phyloP scores from a whole-genome alignment of 1,140 invertebrate genomes.

The Temnothorax longispinosus region DNA sequence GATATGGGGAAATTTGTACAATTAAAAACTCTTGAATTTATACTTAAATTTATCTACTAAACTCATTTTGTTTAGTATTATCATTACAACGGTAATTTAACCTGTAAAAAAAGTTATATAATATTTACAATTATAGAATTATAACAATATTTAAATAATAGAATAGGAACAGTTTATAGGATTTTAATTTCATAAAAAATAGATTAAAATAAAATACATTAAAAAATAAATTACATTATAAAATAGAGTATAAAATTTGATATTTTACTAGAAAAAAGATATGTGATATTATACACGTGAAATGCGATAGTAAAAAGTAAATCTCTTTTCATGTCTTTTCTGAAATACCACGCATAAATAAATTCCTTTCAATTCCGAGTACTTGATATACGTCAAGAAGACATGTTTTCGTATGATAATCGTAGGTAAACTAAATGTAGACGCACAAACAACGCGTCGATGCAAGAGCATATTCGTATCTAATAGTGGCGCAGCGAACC shows the following conservation, averaged over 20 bases:
- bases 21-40: not conserved
- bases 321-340: too few species aligned
- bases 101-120: not conserved
- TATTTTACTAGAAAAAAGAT: not conserved
- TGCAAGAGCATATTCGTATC: constrained; percentile 51
- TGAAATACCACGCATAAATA: not conserved
- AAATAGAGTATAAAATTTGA: not conserved
- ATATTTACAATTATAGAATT: not conserved
- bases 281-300: not conserved
- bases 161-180: not conserved
- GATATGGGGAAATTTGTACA: not conserved
- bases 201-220: not conserved
- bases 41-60: not conserved
- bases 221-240: too few species aligned
- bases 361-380: not conserved
- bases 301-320: not conserved
- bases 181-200: constrained; percentile 2
- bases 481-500: constrained; percentile 64
- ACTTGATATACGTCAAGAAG: not conserved
- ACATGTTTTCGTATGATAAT: constrained; percentile 17
- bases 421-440: not conserved
- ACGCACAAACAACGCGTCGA: constrained; percentile 29
- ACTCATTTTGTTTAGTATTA: not conserved
- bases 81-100: not conserved
- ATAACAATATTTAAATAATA: not conserved